These are phyloP conservation scores for Empis livida DNA, from an alignment of 2,888 invertebrate species.

Conservation along the genomic window DNA sequence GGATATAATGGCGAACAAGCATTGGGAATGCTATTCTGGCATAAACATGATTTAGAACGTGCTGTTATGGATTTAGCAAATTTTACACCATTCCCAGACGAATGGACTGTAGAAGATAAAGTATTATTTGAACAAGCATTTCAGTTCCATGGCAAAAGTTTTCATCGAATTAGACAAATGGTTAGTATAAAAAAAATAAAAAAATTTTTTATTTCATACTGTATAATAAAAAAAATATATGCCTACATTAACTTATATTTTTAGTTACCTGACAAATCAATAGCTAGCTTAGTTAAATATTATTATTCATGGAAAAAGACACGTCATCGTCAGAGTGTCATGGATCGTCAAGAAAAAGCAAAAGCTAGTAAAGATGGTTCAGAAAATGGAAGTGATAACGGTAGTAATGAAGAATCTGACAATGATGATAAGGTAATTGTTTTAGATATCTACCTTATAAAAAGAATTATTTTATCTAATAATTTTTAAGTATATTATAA, in stretches of 20 bases:
- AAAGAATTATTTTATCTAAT: too few species aligned
- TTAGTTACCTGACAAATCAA: slow-evolving; percentile 92
- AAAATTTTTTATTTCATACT: not conserved
- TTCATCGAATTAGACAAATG: slow-evolving; percentile 95
- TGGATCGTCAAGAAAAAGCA: slow-evolving; percentile 67
- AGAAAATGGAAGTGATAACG: slow-evolving; percentile 71
- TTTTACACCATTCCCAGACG: slow-evolving; percentile 94
- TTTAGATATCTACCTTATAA: not conserved
- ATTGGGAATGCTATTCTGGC: slow-evolving; percentile 95
- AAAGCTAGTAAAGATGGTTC: slow-evolving; percentile 47
- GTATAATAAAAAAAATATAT: not conserved
- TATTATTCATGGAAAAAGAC: slow-evolving; percentile 99
- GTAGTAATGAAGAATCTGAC: slow-evolving; percentile 76
- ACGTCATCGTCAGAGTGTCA: slow-evolving; percentile 77
- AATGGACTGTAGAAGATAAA: slow-evolving; percentile 97
- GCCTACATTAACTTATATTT: slow-evolving; percentile 15
- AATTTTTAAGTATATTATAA: not conserved
- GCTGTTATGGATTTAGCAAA: slow-evolving; percentile 90
- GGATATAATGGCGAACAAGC: slow-evolving; percentile 97
- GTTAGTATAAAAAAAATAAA: slow-evolving; percentile 39
- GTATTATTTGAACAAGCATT: slow-evolving; percentile 97
- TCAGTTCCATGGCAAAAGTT: slow-evolving; percentile 96
- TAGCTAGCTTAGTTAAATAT: slow-evolving; percentile 90
- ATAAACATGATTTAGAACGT: slow-evolving; percentile 87
- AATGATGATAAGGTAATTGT: slow-evolving; percentile 70